phyloP scores from a whole-genome alignment of 1,140 invertebrate species.

The Apis laboriosa region DNA sequence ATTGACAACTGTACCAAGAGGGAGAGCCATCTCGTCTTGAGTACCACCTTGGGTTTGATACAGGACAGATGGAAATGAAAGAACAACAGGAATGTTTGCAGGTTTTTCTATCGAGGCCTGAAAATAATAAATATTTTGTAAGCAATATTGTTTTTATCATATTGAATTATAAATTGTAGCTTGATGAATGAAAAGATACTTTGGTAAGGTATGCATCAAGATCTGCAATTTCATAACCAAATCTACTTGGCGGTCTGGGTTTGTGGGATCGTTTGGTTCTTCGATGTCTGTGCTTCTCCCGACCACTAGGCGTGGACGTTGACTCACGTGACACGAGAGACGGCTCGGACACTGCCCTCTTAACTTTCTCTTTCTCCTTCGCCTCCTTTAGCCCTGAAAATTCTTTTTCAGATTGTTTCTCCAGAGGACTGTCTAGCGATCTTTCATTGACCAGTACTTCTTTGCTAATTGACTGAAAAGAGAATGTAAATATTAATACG shows the following conservation, averaged over 20 bases:
- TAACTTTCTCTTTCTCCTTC: constrained; percentile 69
- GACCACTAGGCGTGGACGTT: constrained; percentile 55
- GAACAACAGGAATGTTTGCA: constrained; percentile 90
- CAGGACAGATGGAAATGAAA: constrained; percentile 87
- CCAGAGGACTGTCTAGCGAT: constrained; percentile 39
- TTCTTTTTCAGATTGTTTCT: constrained; percentile 59
- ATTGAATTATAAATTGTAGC: not conserved
- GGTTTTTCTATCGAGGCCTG: constrained; percentile 87
- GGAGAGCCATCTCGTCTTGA: constrained; percentile 86
- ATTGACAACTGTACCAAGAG: constrained; percentile 91
- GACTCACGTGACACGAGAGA: constrained; percentile 67
- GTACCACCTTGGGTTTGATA: constrained; percentile 88
- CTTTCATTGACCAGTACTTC: constrained; percentile 45
- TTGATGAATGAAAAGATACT: constrained; percentile 74
- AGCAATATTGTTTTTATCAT: not conserved
- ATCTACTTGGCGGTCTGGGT: constrained; percentile 72
- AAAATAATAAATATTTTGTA: constrained; percentile 54
- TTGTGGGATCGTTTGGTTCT: constrained; percentile 69
- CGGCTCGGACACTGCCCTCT: constrained; percentile 73
- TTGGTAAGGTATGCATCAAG: constrained; percentile 87
- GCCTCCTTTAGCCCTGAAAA: constrained; percentile 44
- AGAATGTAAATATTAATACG: not conserved
- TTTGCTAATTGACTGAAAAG: constrained; percentile 48
- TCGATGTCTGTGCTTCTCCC: constrained; percentile 69
- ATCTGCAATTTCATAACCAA: constrained; percentile 89